These are phyloP conservation scores for Cephus pulcher DNA, from an alignment of 2,888 invertebrate genomes.

Conservation along the genomic window DNA sequence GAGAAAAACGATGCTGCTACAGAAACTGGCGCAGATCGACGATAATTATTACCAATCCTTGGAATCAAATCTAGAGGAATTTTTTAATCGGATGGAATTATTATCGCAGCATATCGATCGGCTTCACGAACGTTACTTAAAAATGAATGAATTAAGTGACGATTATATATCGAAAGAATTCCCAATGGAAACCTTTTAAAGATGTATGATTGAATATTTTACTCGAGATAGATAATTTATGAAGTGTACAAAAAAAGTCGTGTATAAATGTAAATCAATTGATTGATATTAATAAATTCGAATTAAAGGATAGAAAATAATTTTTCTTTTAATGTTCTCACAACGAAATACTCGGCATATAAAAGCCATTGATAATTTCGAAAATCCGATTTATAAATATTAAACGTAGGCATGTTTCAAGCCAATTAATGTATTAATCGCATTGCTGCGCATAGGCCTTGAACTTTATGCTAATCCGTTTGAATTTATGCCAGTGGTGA, in stretches of 20 bases:
- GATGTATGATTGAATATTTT: neutral
- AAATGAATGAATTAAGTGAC: slow-evolving; percentile 29
- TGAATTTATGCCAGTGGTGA: slow-evolving; percentile 41
- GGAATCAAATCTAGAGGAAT: slow-evolving; percentile 11
- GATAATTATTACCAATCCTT: neutral
- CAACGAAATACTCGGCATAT: neutral
- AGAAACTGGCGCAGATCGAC: neutral
- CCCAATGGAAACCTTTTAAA: slow-evolving; percentile 5
- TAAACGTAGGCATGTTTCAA: neutral
- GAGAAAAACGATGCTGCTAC: neutral
- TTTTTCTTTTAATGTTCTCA: neutral
- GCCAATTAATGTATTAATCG: slow-evolving; percentile 30
- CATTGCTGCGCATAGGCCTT: slow-evolving; percentile 47
- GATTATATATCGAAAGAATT: slow-evolving; percentile 37
- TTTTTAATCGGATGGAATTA: slow-evolving; percentile 29
- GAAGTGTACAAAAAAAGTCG: neutral
- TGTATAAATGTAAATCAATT: neutral
- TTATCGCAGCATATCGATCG: slow-evolving; percentile 30
- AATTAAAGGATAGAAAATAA: neutral
- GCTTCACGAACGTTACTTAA: slow-evolving; percentile 31
- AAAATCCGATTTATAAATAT: neutral
- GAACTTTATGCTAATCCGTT: slow-evolving; percentile 54
- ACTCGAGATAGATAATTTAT: neutral
- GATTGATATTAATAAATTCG: neutral
- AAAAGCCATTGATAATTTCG: neutral